Evolutionary conservation across 2,888 invertebrate species (phyloP), one percentile per base, ranked within the genome.

Genomic region (Neoscelio sp.): DNA sequence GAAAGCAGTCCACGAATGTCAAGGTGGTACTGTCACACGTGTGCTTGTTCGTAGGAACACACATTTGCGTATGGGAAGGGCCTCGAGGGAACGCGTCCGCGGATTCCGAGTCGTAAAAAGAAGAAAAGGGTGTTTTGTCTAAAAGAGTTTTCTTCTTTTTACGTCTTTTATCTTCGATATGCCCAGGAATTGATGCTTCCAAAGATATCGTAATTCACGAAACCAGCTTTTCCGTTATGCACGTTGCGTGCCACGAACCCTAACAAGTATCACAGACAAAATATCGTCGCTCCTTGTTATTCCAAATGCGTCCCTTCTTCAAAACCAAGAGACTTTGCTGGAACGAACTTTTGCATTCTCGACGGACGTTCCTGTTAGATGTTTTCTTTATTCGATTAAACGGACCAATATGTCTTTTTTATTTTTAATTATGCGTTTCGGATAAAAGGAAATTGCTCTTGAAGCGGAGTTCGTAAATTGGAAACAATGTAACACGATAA

Each of bases 261-360:
- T 42, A 60, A 75, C 50, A 42, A 46, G 20, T 33, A 23, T 40
- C 18, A 15, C 56, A 30, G 48, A 42, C 56, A 65, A 58, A 67
- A 67, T 60, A 60, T 52, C 33, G 20, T 12, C 20, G 40, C 83
- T 83, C 83, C 84, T 88, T 87, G 84, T 85, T 88, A 88, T 88
- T 88, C 88, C 84, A 84, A 71, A 50, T 84, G 83, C 87, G 85
- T 86, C 82, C 82, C 84, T 87, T 86, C 85, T 83, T 81, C 82
- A 86, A 87, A 86, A 87, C 75, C 81, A 73, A 79, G 84, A 84
- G 84, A 86, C 87, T 85, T 84, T 71, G 74, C 81, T 84, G 81
- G 82, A 77, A 85, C 84, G 82, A 85, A 85, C 83, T 86, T 84
- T 83, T 81, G 85, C 85, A 87, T 88, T 87, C 84, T 74, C 26